phyloP scores from a whole-genome alignment of 2,113 vertebrate species.

The Anas platyrhynchos region DNA sequence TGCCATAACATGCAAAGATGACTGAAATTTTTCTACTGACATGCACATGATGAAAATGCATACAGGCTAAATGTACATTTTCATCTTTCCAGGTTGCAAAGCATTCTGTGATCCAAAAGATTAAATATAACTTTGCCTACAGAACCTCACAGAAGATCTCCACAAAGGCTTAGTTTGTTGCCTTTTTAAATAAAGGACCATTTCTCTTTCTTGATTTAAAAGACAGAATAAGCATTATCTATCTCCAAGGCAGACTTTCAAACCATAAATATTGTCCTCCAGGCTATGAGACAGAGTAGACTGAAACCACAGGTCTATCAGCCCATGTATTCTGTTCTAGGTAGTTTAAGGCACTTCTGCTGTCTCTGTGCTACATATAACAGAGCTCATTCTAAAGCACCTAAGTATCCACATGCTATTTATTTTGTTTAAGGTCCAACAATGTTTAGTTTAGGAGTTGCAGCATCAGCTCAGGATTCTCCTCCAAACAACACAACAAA shows the following conservation, averaged over 20 bases:
- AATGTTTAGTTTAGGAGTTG: not conserved
- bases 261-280: not conserved
- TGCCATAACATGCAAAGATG: not conserved
- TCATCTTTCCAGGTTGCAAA: not conserved
- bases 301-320: not conserved
- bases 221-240: not conserved
- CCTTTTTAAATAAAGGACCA: not conserved
- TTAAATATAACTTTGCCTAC: constrained; percentile 2
- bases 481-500: not conserved
- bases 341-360: not conserved
- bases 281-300: not conserved
- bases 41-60: not conserved
- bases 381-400: not conserved
- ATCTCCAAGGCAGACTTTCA: not conserved
- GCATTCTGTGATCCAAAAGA: not conserved
- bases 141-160: not conserved
- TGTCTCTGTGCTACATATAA: not conserved
- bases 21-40: not conserved
- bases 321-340: not conserved
- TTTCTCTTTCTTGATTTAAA: not conserved
- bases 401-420: not conserved
- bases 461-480: not conserved
- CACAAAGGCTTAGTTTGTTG: not conserved
- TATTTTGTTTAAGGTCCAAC: not conserved
- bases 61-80: not conserved